Conservation (phyloP, 2,113 vertebrate genomes). For the Phylloscopus trochiloides region DNA sequence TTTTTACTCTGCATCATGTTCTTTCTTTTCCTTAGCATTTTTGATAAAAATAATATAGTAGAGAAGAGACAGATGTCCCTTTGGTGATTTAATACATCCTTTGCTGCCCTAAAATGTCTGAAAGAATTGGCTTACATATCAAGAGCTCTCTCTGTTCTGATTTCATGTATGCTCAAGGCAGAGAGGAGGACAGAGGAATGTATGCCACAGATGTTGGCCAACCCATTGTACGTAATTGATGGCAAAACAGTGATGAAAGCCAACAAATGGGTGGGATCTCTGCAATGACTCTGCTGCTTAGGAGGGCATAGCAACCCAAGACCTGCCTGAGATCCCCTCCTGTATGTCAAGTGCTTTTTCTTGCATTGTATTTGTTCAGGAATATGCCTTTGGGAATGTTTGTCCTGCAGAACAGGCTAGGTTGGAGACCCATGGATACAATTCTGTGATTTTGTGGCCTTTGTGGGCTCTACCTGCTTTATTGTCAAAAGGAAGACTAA, state of each 20-base stretch:
- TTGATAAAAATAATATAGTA: conserved; percentile 6
- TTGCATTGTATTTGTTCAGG: background rate
- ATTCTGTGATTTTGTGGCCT: background rate
- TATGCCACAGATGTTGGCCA: background rate
- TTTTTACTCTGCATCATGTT: background rate
- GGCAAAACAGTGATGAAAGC: background rate
- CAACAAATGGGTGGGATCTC: background rate
- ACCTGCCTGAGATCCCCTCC: background rate
- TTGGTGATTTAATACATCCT: background rate
- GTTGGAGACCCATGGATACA: background rate
- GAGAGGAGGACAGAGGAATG: background rate
- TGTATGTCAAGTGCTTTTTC: background rate
- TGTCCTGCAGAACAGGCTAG: background rate
- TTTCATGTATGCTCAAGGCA: background rate
- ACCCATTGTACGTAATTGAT: background rate
- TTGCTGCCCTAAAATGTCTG: background rate
- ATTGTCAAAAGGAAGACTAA: conserved; percentile 80
- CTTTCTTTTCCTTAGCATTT: background rate
- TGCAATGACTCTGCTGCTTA: background rate
- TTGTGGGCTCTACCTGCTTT: conserved; percentile 57
- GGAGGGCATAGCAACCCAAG: background rate
- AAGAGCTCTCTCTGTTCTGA: background rate
- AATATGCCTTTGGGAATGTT: background rate
- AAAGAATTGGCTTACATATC: background rate
- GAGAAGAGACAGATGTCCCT: background rate